phyloP scores from a whole-genome alignment of 2,113 vertebrate genomes.

The Genyomyrus donnyi region DNA sequence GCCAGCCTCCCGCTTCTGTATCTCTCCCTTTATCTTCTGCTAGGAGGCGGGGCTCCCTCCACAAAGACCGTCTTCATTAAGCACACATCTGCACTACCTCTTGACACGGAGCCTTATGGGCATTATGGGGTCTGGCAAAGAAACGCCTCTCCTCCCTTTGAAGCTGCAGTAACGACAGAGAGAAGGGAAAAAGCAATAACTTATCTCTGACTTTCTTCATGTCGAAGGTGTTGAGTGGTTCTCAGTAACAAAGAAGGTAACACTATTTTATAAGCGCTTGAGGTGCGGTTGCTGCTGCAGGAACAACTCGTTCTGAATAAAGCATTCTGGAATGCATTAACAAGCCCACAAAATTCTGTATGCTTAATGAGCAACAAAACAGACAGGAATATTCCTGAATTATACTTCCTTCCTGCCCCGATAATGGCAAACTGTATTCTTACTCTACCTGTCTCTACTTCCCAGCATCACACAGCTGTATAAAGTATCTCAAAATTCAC shows the following conservation, averaged over 20 bases:
- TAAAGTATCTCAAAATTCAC: slow-evolving; percentile 48
- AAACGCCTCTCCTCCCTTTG: slow-evolving; percentile 37
- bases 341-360: not conserved
- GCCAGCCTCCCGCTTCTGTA: not conserved
- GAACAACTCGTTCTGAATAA: not conserved
- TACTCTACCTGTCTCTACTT: not conserved
- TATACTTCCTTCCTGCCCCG: slow-evolving; percentile 31
- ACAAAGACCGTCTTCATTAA: not conserved
- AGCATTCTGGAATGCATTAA: not conserved
- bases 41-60: no score
- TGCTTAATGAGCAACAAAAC: not conserved
- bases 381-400: slow-evolving; percentile 36
- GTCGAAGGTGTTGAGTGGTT: slow-evolving; percentile 13
- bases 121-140: slow-evolving; percentile 32
- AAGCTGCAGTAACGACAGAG: slow-evolving; percentile 40
- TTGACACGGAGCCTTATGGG: slow-evolving; percentile 23
- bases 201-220: slow-evolving; percentile 35
- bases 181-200: slow-evolving; percentile 35
- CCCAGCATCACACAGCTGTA: slow-evolving; percentile 51
- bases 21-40: not conserved
- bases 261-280: not conserved
- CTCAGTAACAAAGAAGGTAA: not conserved
- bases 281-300: not conserved
- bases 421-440: not conserved
- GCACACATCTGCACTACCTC: not conserved